These are phyloP conservation scores for Buathra laborator DNA, from an alignment of 2,888 invertebrate species.

Conservation along the genomic window DNA sequence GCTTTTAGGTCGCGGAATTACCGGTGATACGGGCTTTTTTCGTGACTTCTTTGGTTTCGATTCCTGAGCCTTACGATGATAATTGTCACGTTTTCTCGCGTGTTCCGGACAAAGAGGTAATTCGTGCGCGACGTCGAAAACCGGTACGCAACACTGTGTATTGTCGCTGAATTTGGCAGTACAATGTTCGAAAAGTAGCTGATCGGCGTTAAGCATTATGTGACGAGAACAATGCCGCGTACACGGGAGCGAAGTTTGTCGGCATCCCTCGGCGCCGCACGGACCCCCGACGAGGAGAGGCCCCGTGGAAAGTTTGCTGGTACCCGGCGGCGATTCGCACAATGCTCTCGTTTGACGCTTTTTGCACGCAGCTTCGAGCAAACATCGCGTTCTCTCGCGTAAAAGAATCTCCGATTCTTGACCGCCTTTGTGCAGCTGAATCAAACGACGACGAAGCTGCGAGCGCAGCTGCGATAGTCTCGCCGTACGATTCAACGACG, in stretches of 20 bases:
- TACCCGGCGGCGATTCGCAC: slow-evolving; percentile 65
- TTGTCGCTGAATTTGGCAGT: slow-evolving; percentile 93
- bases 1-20: slow-evolving; percentile 86
- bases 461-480: slow-evolving; percentile 82
- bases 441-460: slow-evolving; percentile 86
- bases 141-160: slow-evolving; percentile 92
- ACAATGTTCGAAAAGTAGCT: slow-evolving; percentile 92
- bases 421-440: slow-evolving; percentile 84
- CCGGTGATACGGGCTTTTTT: slow-evolving; percentile 87
- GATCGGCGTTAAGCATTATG: slow-evolving; percentile 94
- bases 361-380: slow-evolving; percentile 78
- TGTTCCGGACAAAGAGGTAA: slow-evolving; percentile 95
- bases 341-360: slow-evolving; percentile 75
- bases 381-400: slow-evolving; percentile 77
- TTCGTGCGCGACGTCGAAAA: slow-evolving; percentile 92
- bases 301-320: slow-evolving; percentile 74
- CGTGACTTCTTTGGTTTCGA: slow-evolving; percentile 91
- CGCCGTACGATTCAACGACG: slow-evolving; percentile 79
- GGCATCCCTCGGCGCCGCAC: slow-evolving; percentile 83
- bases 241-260: slow-evolving; percentile 89
- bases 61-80: slow-evolving; percentile 91
- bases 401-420: slow-evolving; percentile 77
- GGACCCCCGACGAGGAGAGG: slow-evolving; percentile 80
- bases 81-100: slow-evolving; percentile 94
- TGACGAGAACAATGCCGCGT: slow-evolving; percentile 94